Evolutionary conservation across 2,113 vertebrate species (phyloP).

Genomic region (Oncorhynchus nerka): DNA sequence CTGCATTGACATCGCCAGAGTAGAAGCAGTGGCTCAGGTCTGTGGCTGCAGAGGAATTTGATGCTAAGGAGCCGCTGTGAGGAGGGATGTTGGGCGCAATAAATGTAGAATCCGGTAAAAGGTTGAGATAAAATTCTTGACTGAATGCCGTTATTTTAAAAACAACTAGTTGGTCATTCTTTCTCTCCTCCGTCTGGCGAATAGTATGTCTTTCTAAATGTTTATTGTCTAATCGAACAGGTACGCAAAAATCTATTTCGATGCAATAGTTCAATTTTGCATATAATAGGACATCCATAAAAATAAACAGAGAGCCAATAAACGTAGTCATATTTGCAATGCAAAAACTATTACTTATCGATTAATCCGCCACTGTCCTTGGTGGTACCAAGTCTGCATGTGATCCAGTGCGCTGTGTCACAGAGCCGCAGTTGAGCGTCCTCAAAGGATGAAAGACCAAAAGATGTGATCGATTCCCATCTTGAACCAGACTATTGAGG

Average conservation of each 20-base stretch:
- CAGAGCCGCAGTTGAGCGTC: constrained; percentile 30
- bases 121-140: constrained; percentile 84
- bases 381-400: constrained; percentile 7
- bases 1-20: constrained; percentile 88
- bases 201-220: constrained; percentile 65
- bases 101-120: constrained; percentile 84
- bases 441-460: constrained; percentile 26
- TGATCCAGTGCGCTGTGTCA: constrained; percentile 41
- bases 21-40: constrained; percentile 85
- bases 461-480: constrained; percentile 32
- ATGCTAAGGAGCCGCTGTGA: constrained; percentile 58
- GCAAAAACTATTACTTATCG: constrained; percentile 5
- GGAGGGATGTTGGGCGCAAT: constrained; percentile 74
- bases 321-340: constrained; percentile 61
- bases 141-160: constrained; percentile 84
- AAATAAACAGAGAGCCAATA: constrained; percentile 30
- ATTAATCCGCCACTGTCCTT: constrained; percentile 33
- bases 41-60: constrained; percentile 39
- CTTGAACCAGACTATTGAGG: constrained; percentile 29
- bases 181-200: constrained; percentile 45
- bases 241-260: constrained; percentile 80
- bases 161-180: constrained; percentile 59
- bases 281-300: constrained; percentile 49
- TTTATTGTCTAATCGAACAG: constrained; percentile 77
- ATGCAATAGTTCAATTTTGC: constrained; percentile 45